These are phyloP conservation scores for Eristalis arbustorum DNA, from an alignment of 2,888 invertebrate species.

Conservation along the genomic window DNA sequence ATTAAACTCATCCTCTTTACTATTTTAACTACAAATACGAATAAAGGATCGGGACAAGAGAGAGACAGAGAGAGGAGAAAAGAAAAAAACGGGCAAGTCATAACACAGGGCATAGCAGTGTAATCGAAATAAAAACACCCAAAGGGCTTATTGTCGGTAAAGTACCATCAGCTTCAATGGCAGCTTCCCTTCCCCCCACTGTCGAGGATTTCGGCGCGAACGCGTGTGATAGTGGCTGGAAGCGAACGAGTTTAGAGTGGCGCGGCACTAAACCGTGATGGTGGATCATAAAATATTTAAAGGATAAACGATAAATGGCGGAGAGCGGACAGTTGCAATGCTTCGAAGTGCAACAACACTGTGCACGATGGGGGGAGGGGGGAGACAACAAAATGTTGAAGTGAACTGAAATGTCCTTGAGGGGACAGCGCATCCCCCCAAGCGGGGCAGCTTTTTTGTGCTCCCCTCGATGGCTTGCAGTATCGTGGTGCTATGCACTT, in stretches of 20 bases:
- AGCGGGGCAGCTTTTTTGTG: slow-evolving; percentile 24
- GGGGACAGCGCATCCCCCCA: slow-evolving; percentile 50
- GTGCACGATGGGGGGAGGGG: not conserved
- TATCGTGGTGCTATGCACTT: slow-evolving; percentile 28
- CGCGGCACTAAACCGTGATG: slow-evolving; percentile 63
- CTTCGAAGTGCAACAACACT: slow-evolving; percentile 4
- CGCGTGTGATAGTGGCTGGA: slow-evolving; percentile 22
- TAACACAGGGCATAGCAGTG: slow-evolving; percentile 43
- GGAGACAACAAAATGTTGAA: slow-evolving; percentile 36
- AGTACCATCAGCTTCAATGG: slow-evolving; percentile 64
- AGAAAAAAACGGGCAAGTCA: not conserved
- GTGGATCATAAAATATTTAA: slow-evolving; percentile 69
- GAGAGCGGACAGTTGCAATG: slow-evolving; percentile 59
- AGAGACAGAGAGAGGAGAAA: too few species aligned
- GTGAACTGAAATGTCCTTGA: slow-evolving; percentile 50
- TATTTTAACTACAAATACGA: slow-evolving; percentile 26
- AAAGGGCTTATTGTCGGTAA: slow-evolving; percentile 63
- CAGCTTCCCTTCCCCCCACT: slow-evolving; percentile 38
- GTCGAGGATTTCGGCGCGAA: slow-evolving; percentile 33
- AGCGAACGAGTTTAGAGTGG: slow-evolving; percentile 39
- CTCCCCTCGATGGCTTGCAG: slow-evolving; percentile 33
- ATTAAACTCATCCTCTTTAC: slow-evolving; percentile 27
- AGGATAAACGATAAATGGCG: slow-evolving; percentile 69
- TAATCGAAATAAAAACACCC: slow-evolving; percentile 70
- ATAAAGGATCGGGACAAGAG: slow-evolving; percentile 6